Conservation (phyloP, 2,888 invertebrate species). For the Tortricodes alternella region DNA sequence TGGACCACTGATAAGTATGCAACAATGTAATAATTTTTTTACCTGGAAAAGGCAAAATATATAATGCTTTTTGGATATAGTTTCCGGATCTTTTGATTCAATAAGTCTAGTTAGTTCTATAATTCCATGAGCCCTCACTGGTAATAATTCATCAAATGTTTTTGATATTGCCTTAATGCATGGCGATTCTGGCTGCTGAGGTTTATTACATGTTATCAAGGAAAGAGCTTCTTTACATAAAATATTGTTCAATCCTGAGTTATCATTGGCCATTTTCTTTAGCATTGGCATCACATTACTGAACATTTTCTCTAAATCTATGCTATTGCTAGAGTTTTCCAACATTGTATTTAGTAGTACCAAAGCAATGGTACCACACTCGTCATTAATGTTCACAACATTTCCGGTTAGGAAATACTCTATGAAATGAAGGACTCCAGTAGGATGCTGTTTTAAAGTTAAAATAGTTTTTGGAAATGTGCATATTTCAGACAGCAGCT, state of each 20-base stretch:
- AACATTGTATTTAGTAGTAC: slow-evolving; percentile 70
- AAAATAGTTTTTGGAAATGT: slow-evolving; percentile 66
- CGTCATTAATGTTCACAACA: slow-evolving; percentile 50
- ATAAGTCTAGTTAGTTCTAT: slow-evolving; percentile 88
- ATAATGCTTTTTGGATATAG: slow-evolving; percentile 84
- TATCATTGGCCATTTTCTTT: slow-evolving; percentile 47
- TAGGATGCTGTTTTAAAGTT: slow-evolving; percentile 68
- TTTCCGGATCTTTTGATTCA: slow-evolving; percentile 84
- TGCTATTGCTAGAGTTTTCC: slow-evolving; percentile 48
- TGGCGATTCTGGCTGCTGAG: slow-evolving; percentile 52
- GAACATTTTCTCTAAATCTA: slow-evolving; percentile 48
- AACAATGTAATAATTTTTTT: slow-evolving; percentile 51
- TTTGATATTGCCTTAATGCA: slow-evolving; percentile 86
- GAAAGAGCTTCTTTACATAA: slow-evolving; percentile 64
- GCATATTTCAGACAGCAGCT: slow-evolving; percentile 77
- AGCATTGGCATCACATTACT: slow-evolving; percentile 55
- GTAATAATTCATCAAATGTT: slow-evolving; percentile 87
- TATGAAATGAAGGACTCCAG: slow-evolving; percentile 72
- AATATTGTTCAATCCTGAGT: slow-evolving; percentile 51
- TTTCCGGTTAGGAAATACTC: slow-evolving; percentile 63
- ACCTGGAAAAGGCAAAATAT: slow-evolving; percentile 89
- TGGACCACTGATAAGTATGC: too few relatives aligned
- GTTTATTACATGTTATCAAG: slow-evolving; percentile 48
- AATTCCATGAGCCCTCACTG: slow-evolving; percentile 92
- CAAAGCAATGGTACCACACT: slow-evolving; percentile 68